Evolutionary conservation across 2,888 invertebrate genomes (phyloP), one percentile per base, ranked within the genome.

Genomic region (Melinaea marsaeus): DNA sequence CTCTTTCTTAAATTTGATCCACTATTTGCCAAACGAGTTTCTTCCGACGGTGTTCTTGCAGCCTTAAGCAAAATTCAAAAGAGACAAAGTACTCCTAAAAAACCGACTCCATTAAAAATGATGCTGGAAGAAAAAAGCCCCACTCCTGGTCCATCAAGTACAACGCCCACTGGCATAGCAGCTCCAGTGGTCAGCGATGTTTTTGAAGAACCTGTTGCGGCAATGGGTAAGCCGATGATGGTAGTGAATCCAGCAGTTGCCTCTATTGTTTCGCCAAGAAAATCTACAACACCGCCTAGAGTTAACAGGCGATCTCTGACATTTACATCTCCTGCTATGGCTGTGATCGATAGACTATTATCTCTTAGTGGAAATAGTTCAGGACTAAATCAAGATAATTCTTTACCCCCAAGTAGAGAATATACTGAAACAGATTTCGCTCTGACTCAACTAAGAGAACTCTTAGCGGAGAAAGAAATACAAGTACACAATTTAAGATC

Each of bases 381-480:
- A 32, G 65, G 79, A 35, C 58, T 81, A 13, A 76, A 75, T 35
- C 78, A 80, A 32, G 84, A 86, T 46, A 73, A 76, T 42, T 76
- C 80, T 13, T 68, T 79, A 6, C 72, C 75, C 5, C 78, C 74
- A 1, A 77, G 70, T 60, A 75, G 77, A 71, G 83, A 86, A 65
- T 80, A 79, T 47, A 77, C 75, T 51, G 88, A 90, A 74, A 84
- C 91, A 13, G 83, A 86, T 63, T 60, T 79, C 63, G 87, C 85
- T 55, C 77, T 90, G 5, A 79, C 79, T 11, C 86, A 90, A 66
- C 75, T 93, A 35, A 84, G 92, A 72, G 89, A 92, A 67, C 79
- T 92, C 55, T 86, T 93, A 65, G 82, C 92, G 42, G 91, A 92
- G 74, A 90, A 92, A 68, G 92, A 93, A 79, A 84, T 91, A 57